A percentile compares a stretch with the other conserved stretches of the same genome.
These are phyloP conservation scores for Malacoraja senta DNA, from an alignment of 2,797 vertebrate genomes.

Conservation along the genomic window DNA sequence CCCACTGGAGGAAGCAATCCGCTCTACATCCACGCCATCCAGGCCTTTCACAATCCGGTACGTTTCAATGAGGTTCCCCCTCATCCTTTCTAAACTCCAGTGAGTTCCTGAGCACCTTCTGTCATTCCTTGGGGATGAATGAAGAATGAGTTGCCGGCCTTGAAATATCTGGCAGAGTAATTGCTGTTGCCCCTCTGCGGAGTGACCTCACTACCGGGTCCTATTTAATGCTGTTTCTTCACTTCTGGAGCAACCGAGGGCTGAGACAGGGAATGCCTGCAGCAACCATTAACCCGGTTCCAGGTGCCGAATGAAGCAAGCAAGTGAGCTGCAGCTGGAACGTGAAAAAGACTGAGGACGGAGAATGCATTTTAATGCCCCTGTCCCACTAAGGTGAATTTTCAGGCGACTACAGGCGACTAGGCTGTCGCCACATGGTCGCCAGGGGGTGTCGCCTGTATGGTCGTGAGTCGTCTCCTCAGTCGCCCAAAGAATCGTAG, in stretches of 20 bases:
- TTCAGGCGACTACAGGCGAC: no score
- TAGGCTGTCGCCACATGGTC: no score
- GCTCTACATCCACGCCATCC: no score
- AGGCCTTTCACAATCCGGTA: no score
- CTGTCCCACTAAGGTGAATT: no score
- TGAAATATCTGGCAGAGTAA: neutral
- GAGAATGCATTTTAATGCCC: no score
- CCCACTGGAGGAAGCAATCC: no score
- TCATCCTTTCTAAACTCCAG: no score
- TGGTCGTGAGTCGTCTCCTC: no score
- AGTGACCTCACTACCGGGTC: neutral
- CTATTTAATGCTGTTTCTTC: neutral
- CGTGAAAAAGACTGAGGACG: neutral
- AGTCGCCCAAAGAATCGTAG: no score
- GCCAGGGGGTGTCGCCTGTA: no score
- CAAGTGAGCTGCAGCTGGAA: neutral
- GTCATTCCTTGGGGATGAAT: neutral
- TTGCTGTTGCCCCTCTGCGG: neutral
- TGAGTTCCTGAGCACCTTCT: neutral
- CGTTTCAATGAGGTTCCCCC: no score
- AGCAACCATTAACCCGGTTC: neutral
- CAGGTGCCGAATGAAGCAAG: neutral
- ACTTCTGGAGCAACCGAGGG: neutral
- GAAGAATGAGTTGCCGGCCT: neutral
- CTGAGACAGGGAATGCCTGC: neutral